These are phyloP conservation scores for Acrobasis suavella DNA, from an alignment of 2,888 invertebrate species.

Conservation along the genomic window DNA sequence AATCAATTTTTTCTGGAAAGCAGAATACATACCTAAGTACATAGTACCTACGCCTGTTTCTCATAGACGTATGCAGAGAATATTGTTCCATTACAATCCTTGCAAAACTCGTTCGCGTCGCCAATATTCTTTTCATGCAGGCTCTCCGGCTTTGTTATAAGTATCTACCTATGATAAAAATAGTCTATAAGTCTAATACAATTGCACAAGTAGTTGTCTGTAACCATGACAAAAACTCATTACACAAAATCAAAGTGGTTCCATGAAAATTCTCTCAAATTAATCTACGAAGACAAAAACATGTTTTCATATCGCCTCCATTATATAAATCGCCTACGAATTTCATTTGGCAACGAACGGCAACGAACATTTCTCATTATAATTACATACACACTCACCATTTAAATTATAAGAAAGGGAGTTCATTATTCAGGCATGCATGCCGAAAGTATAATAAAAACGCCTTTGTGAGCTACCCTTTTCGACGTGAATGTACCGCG, in stretches of 20 bases:
- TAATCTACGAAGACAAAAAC: neutral
- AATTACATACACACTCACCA: constrained; percentile 62
- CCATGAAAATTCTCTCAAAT: neutral
- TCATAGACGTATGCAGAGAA: no score
- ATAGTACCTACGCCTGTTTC: no score
- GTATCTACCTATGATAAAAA: no score
- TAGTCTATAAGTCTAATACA: no score
- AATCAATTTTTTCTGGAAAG: no score
- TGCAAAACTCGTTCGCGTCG: no score
- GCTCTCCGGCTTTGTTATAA: no score
- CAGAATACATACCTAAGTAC: no score
- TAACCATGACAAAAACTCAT: no score
- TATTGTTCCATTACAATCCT: no score
- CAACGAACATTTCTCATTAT: constrained; percentile 42
- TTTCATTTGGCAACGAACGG: constrained; percentile 30
- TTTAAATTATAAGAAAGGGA: constrained; percentile 53
- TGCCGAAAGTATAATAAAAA: constrained; percentile 75
- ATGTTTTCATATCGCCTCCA: constrained; percentile 1
- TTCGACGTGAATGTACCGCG: constrained; percentile 52
- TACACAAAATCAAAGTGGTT: neutral
- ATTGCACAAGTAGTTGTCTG: no score
- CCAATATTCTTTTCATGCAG: no score
- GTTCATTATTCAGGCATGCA: constrained; percentile 56
- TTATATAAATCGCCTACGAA: constrained; percentile 8
- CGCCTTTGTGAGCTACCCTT: constrained; percentile 72